These are phyloP conservation scores for Pogoniulus pusillus DNA, from an alignment of 2,797 vertebrate species.

Conservation along the genomic window DNA sequence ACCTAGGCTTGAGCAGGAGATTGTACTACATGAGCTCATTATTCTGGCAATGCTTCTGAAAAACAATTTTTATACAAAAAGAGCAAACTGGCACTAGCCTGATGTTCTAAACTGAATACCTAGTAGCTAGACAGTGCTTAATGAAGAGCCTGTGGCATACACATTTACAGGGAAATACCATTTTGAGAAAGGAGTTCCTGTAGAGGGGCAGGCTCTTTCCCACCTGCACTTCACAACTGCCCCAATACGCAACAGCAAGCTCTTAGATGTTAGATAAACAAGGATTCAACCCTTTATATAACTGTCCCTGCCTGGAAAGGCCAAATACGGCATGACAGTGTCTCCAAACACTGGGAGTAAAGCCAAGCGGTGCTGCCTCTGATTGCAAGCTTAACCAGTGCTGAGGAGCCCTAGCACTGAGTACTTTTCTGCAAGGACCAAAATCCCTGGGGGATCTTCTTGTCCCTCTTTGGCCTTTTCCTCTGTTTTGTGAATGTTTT, in stretches of 20 bases:
- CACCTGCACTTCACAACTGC: background rate
- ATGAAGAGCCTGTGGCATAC: background rate
- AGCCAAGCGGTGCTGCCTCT: background rate
- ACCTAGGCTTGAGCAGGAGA: background rate
- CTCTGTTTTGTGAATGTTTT: background rate
- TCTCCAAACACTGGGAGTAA: background rate
- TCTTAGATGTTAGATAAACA: background rate
- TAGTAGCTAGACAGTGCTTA: background rate
- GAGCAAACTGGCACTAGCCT: background rate
- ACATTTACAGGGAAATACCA: background rate
- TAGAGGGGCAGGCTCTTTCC: background rate
- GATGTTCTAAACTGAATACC: background rate
- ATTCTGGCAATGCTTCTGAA: background rate
- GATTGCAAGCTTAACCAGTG: background rate
- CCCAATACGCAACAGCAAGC: background rate
- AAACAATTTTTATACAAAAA: background rate
- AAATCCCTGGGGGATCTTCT: background rate
- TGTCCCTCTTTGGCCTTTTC: background rate
- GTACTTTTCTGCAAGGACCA: background rate
- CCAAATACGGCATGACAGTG: background rate
- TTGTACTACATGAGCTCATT: background rate
- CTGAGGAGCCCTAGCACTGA: background rate
- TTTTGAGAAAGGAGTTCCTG: background rate
- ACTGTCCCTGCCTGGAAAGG: background rate
- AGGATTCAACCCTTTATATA: slow-evolving; percentile 25